These are phyloP conservation scores for Melanotaenia boesemani DNA, from an alignment of 2,797 vertebrate genomes.

Conservation along the genomic window DNA sequence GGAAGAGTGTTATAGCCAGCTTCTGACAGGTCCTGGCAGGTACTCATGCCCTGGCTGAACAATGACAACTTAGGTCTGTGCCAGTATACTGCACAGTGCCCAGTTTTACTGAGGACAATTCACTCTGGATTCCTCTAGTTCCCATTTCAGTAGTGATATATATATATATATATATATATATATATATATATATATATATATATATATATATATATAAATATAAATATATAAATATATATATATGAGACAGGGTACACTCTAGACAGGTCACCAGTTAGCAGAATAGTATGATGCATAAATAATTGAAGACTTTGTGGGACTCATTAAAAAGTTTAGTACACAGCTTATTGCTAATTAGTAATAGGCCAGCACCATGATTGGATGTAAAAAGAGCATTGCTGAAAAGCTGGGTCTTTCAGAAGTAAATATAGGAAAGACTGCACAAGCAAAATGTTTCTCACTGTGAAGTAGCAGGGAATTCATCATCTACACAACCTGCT, in stretches of 20 bases:
- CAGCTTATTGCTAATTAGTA: too few species aligned
- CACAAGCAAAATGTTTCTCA: background rate
- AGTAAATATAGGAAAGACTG: background rate
- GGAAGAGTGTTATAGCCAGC: slow-evolving; percentile 72
- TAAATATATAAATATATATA: too few species aligned
- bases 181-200: background rate
- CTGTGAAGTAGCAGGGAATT: background rate
- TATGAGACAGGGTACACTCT: too few species aligned
- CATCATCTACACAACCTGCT: background rate
- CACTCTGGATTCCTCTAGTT: slow-evolving; percentile 40
- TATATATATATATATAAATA: background rate
- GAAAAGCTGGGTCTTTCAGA: background rate
- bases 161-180: too few species aligned
- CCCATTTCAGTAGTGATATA: slow-evolving; percentile 22
- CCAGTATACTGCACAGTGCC: slow-evolving; percentile 71
- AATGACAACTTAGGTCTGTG: slow-evolving; percentile 63
- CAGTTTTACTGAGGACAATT: slow-evolving; percentile 53
- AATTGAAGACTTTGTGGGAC: background rate
- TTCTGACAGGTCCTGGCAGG: slow-evolving; percentile 76
- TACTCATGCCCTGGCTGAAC: slow-evolving; percentile 61
- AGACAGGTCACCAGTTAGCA: too few species aligned
- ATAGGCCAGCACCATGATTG: background rate
- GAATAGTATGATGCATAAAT: background rate
- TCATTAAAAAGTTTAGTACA: background rate
- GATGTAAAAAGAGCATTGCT: background rate